Conservation (phyloP, 2,113 vertebrate genomes). For the Paradisaea rubra region DNA sequence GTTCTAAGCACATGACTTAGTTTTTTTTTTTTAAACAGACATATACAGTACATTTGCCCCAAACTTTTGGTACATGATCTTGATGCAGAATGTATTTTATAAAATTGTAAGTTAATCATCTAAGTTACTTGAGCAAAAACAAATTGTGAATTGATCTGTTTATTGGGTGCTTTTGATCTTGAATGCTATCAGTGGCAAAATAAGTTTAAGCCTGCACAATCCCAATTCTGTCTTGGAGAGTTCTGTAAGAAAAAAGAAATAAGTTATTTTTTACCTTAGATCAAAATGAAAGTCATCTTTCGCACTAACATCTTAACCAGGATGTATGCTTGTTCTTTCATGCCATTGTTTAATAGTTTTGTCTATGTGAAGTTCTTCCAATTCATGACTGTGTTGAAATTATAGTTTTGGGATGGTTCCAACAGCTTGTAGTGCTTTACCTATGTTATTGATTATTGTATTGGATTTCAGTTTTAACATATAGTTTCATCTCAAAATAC, state of each 20-base stretch:
- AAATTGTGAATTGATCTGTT: background rate
- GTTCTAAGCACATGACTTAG: background rate
- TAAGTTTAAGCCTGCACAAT: background rate
- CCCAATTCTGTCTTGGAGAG: background rate
- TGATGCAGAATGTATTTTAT: background rate
- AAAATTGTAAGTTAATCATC: background rate
- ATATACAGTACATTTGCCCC: background rate
- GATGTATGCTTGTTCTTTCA: background rate
- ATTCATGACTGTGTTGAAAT: background rate
- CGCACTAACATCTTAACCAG: background rate
- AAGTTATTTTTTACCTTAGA: background rate
- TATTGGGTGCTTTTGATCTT: background rate
- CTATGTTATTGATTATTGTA: background rate
- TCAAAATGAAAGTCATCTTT: background rate
- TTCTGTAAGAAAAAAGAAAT: background rate
- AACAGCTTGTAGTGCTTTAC: background rate
- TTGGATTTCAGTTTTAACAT: background rate
- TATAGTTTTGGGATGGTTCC: background rate
- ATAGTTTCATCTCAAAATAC: background rate
- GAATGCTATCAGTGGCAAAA: background rate
- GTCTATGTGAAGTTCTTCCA: background rate
- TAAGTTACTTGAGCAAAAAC: background rate
- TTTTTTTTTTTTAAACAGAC: background rate
- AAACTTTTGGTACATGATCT: background rate
- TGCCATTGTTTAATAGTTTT: background rate